A percentile compares a stretch with the other conserved stretches of the same genome.
These are phyloP conservation scores for Elachura formosa DNA, from an alignment of 2,113 vertebrate genomes.

Conservation along the genomic window DNA sequence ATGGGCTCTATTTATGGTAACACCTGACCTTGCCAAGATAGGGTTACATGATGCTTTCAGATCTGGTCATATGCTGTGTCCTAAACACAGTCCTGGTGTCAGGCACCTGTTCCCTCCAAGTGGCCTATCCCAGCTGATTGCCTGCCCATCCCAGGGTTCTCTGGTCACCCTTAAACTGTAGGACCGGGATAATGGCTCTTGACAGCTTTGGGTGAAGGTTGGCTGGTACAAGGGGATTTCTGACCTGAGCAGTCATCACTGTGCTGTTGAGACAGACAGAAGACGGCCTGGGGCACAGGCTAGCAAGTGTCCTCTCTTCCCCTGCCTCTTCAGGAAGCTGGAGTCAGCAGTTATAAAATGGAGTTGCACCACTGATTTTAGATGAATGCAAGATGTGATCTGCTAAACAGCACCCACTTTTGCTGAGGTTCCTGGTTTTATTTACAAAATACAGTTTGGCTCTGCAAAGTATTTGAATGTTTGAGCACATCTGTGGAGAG, in stretches of 20 bases:
- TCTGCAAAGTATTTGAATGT: background rate
- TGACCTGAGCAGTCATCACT: background rate
- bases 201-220: background rate
- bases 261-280: background rate
- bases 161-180: background rate
- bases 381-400: background rate
- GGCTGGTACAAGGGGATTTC: background rate
- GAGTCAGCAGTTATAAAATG: background rate
- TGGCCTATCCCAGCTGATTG: background rate
- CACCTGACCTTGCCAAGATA: background rate
- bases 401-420: fast-evolving
- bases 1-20: background rate
- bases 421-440: background rate
- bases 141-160: background rate
- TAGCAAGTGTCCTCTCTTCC: background rate
- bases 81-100: background rate
- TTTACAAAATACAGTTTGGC: background rate
- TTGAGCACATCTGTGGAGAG: background rate
- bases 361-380: background rate
- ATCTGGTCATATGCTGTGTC: background rate
- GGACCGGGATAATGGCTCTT: fast-evolving
- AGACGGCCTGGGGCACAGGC: background rate
- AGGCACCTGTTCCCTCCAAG: background rate
- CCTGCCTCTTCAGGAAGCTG: background rate
- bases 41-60: background rate